These are phyloP conservation scores for Chorisops tibialis DNA, from an alignment of 2,888 invertebrate genomes.

Conservation along the genomic window DNA sequence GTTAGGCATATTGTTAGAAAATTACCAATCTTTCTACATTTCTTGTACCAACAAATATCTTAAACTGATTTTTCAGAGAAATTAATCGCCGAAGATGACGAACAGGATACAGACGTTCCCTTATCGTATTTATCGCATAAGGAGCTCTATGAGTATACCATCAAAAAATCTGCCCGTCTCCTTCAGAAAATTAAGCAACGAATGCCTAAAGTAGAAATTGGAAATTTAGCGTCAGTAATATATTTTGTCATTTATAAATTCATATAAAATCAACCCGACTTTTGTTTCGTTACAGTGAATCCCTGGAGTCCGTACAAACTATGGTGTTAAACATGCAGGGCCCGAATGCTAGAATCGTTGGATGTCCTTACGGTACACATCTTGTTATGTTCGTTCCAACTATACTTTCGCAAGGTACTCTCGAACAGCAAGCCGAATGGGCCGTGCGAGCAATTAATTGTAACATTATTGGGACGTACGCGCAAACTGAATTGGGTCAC, in stretches of 20 bases:
- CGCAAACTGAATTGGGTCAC: conserved; percentile 95
- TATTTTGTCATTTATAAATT: no score
- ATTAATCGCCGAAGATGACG: no score
- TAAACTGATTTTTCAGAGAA: no score
- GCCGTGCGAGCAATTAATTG: conserved; percentile 76
- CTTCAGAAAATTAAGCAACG: conserved; percentile 68
- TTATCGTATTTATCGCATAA: conserved; percentile 78
- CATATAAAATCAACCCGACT: no score
- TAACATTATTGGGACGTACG: conserved; percentile 89
- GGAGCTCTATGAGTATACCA: conserved; percentile 75
- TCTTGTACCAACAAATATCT: no score
- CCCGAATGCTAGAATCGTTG: conserved; percentile 47
- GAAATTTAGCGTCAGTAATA: conserved; percentile 71
- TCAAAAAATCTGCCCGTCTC: conserved; percentile 69
- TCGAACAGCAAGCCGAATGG: conserved; percentile 88
- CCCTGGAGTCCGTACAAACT: conserved; percentile 44
- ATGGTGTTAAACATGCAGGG: conserved; percentile 37
- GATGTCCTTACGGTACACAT: conserved; percentile 65
- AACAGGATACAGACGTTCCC: no score
- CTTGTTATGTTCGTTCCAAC: conserved; percentile 92
- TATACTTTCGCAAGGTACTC: conserved; percentile 81
- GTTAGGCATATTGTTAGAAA: no score
- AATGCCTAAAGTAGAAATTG: conserved; percentile 61
- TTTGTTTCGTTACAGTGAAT: conserved; percentile 41
- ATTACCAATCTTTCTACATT: no score